A percentile compares a stretch with the other conserved stretches of the same genome.
phyloP scores from a whole-genome alignment of 2,888 invertebrate species.

The Oligia strigilis region DNA sequence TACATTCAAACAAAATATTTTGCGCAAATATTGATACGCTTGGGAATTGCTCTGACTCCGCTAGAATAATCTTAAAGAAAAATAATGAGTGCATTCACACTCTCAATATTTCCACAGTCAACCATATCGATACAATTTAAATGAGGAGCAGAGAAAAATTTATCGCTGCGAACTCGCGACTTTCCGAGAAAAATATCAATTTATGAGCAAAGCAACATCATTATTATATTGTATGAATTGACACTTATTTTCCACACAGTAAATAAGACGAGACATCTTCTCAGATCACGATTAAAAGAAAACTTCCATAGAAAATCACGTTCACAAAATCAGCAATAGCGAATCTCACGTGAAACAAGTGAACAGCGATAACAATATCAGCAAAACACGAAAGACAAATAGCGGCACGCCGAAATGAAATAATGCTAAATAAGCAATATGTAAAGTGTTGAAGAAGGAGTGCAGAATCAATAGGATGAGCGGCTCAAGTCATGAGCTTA shows the following conservation, averaged over 20 bases:
- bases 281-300: constrained; percentile 32
- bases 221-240: constrained; percentile 17
- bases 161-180: neutral
- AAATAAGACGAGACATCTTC: constrained; percentile 1
- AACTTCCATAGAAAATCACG: constrained; percentile 49
- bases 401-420: constrained; percentile 84
- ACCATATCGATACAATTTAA: constrained; percentile 35
- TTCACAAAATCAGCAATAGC: constrained; percentile 56
- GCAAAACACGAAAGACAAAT: constrained; percentile 83
- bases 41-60: neutral
- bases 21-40: constrained; percentile 14
- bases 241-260: constrained; percentile 35
- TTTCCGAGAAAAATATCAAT: constrained; percentile 23
- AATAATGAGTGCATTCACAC: constrained; percentile 51
- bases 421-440: constrained; percentile 89
- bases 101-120: constrained; percentile 17
- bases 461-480: constrained; percentile 81
- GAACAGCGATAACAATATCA: constrained; percentile 77
- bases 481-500: constrained; percentile 55
- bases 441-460: constrained; percentile 85
- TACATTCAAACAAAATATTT: constrained; percentile 14
- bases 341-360: constrained; percentile 60
- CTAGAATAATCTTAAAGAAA: constrained; percentile 33
- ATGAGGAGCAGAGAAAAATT: constrained; percentile 22
- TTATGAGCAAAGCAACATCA: constrained; percentile 1